Evolutionary conservation across 2,888 invertebrate species (phyloP).

Genomic region (Scaptomyza reducta): DNA sequence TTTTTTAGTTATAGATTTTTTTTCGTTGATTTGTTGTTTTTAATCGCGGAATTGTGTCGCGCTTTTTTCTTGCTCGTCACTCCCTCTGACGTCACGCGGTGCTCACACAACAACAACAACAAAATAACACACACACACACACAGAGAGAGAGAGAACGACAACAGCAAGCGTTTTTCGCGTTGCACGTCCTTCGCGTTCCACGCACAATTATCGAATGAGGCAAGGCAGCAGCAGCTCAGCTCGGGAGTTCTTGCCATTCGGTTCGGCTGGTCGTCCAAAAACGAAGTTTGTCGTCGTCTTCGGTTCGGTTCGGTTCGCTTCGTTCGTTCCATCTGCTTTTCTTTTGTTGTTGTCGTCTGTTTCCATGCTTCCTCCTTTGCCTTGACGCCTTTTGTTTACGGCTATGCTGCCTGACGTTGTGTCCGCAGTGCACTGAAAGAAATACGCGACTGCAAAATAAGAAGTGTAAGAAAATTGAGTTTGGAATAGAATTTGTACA

Average conservation of each 20-base stretch:
- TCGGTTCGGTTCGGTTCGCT: slow-evolving; percentile 8
- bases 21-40: background rate
- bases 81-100: slow-evolving; percentile 48
- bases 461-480: too few species aligned
- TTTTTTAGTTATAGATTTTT: background rate
- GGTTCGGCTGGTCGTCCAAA: too few species aligned
- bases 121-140: background rate
- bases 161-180: slow-evolving; percentile 21
- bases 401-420: slow-evolving; percentile 27
- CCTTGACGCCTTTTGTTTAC: slow-evolving; percentile 44
- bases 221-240: slow-evolving; percentile 10
- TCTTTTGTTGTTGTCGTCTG: slow-evolving; percentile 19
- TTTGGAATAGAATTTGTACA: too few species aligned
- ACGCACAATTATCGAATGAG: slow-evolving; percentile 81
- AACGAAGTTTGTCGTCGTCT: slow-evolving; percentile 11
- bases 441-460: slow-evolving; percentile 5
- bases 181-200: slow-evolving; percentile 79
- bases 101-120: slow-evolving; percentile 18
- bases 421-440: slow-evolving; percentile 26
- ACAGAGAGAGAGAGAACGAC: background rate
- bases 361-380: slow-evolving; percentile 22
- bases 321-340: slow-evolving; percentile 50
- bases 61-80: background rate
- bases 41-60: slow-evolving; percentile 14
- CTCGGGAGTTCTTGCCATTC: slow-evolving; percentile 18